Conservation (phyloP, 2,113 vertebrate species). For the Chrysemys picta region DNA sequence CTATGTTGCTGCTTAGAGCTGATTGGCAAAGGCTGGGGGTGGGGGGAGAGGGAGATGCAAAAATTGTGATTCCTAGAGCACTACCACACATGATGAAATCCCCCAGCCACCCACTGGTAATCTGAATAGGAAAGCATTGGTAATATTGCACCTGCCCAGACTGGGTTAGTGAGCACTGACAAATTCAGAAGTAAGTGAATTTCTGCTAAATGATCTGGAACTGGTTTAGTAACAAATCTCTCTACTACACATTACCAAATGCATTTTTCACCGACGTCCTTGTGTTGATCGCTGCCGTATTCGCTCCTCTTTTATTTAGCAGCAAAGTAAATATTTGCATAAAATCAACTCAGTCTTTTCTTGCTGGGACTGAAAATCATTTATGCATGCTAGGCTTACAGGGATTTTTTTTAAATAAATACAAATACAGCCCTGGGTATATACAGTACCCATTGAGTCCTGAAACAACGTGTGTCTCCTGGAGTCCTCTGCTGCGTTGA, state of each 20-base stretch:
- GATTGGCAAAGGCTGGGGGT: neutral
- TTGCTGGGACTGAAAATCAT: neutral
- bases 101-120: neutral
- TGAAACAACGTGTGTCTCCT: neutral
- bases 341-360: neutral
- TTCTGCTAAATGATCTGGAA: neutral
- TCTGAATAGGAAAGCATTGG: neutral
- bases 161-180: neutral
- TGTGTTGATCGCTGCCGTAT: neutral
- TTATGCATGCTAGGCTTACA: neutral
- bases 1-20: neutral
- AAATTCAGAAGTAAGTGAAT: neutral
- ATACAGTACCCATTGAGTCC: neutral
- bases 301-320: conserved; percentile 45
- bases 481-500: conserved; percentile 10
- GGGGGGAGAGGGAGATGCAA: neutral
- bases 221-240: neutral
- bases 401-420: neutral
- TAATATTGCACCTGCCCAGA: neutral
- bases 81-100: neutral
- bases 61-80: neutral
- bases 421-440: neutral
- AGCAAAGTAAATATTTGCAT: conserved; percentile 21
- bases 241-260: neutral
- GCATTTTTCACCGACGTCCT: conserved; percentile 4